Percentiles rank a stretch among this genome's conserved stretches.
Evolutionary conservation across 2,797 vertebrate genomes (phyloP).

Genomic region (Cyprinella venusta): DNA sequence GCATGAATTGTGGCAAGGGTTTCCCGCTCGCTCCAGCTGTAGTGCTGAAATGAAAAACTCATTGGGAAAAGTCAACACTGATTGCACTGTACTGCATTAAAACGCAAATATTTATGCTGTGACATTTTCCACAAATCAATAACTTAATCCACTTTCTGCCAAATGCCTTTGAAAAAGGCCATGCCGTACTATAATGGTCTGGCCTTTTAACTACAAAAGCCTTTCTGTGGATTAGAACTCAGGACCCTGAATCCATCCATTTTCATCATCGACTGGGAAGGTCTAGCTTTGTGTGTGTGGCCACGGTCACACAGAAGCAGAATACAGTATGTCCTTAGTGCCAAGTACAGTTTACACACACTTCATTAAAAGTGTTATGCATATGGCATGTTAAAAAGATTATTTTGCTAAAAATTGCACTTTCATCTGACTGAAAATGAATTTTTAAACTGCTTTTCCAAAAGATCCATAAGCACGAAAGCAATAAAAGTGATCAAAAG

Average conservation of each 20-base stretch:
- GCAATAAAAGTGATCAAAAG: no score
- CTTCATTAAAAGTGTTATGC: neutral
- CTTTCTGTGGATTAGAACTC: conserved; percentile 42
- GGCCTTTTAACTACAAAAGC: conserved; percentile 36
- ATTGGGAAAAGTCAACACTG: conserved; percentile 51
- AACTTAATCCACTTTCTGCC: conserved; percentile 43
- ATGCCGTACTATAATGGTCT: conserved; percentile 9
- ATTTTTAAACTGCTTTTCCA: neutral
- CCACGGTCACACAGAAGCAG: neutral
- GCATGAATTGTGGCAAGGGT: conserved; percentile 8
- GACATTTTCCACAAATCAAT: conserved; percentile 54
- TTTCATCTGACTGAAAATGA: neutral
- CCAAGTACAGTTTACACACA: neutral
- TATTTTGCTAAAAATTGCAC: neutral
- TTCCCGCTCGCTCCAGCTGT: conserved; percentile 42
- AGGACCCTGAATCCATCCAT: conserved; percentile 26
- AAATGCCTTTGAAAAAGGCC: conserved; percentile 47
- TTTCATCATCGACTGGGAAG: neutral
- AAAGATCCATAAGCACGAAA: no score
- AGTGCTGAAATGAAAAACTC: conserved; percentile 16
- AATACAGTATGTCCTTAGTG: neutral
- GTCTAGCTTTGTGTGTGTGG: conserved; percentile 4
- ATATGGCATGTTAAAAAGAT: neutral
- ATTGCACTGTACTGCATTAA: conserved; percentile 45
- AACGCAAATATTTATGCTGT: conserved; percentile 50